Base-by-base conservation (phyloP, 1,140 invertebrate species). In the Papilio dardanus region DNA sequence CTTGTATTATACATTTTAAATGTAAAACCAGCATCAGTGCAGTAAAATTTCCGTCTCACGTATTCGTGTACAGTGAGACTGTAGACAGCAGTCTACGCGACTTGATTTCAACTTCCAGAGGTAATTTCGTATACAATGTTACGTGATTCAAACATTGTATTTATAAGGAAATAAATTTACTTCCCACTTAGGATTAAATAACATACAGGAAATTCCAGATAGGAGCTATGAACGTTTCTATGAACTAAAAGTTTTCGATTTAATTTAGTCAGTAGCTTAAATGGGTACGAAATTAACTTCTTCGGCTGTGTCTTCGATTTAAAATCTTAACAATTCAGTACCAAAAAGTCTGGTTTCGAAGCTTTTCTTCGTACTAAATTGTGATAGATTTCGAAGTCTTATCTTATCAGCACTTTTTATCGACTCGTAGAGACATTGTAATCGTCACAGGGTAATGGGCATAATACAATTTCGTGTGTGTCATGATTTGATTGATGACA, bases 401-500 rank as follows among this genome's bases (percentile, higher is more conserved):
- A 3, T 19, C 46, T 50, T 50, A 50, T 19, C 0, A 12, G 14
- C 3, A 58, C 7, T 21, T 54, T 21, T 24, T 30, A 62, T 62
- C 21, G 12, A 16, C 5, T 28, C 10, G 10, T 14, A 7, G 54
- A 12, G 24, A 54, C 24, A 16, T 30, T 62, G 24, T 62, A 62
- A 62, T 28, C 12, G 54, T 62, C 24, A 62, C 10, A 30, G 24
- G 12, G 24, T 62, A 62, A 62, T 62, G 54, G 24, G 24, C 21
- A 50, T 62, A 16, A 28, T 62, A 62, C 24, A 28, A 62, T 62
- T 62, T 21, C 54, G 54, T 28, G 54, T 12, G 24, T 28, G 54
- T 28, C 50, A 58, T 58, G 3, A 28, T 62, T 62, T 62, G 54
- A 62, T 28, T 62, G 54, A 62, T 62, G 54, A 62, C 54, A 62